Evolutionary conservation across 2,888 invertebrate genomes (phyloP), one percentile per base, ranked within the genome.

Genomic region (Lepidonotus clava): DNA sequence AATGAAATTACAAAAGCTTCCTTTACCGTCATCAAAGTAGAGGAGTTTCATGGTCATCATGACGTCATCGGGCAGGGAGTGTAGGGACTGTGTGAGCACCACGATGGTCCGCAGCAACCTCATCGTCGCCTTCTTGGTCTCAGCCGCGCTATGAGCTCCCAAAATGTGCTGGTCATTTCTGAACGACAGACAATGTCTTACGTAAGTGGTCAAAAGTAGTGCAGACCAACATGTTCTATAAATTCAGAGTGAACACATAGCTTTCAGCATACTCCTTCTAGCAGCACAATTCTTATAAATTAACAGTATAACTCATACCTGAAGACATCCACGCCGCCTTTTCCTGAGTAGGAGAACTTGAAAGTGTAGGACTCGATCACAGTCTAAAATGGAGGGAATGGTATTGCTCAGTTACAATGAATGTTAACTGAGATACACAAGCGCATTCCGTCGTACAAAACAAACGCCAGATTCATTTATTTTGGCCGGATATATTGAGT

Each of bases 281-380:
- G n/a, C n/a, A n/a, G n/a, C n/a, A n/a, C n/a, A n/a, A n/a, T n/a
- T n/a, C n/a, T n/a, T n/a, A n/a, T n/a, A n/a, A n/a, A n/a, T n/a
- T n/a, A n/a, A n/a, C n/a, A n/a, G 71, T 34, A 71, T 11, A 11
- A 6, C 32, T 21, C 76, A 83, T 86, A 92, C 92, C 93, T 92
- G 90, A 92, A 93, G 32, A 94, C 92, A 76, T 93, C 93, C 66
- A 94, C 90, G 32, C 92, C 91, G 84, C 92, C 92, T 77, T 91
- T 90, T 38, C 91, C 89, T 76, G 89, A 90, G 88, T 94, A 94
- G 14, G 92, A 89, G 89, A 94, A 94, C 86, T 93, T 93, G 91
- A 94, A 94, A n/a, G 94, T 93, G 90, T 94, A 95, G 1, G 94
- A 93, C 87, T 94, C 94, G 85, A 94, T 92, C n/a, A 93, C 92